A percentile compares a stretch with the other conserved stretches of the same genome.
phyloP scores from a whole-genome alignment of 2,888 invertebrate genomes.

The Opisthograptis luteolata region DNA sequence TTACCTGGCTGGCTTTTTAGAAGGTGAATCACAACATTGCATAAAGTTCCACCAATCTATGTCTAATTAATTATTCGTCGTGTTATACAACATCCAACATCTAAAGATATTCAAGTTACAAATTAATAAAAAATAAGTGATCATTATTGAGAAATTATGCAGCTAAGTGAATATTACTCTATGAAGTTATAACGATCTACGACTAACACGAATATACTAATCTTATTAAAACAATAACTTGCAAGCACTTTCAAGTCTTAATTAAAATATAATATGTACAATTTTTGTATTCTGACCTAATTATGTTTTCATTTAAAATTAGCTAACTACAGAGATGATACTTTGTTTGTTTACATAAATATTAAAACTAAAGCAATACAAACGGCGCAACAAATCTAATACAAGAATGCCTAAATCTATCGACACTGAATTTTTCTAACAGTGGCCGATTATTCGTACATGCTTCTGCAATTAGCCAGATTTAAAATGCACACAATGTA shows the following conservation, averaged over 20 bases:
- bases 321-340: slow-evolving; percentile 23
- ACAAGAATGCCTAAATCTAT: slow-evolving; percentile 25
- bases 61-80: slow-evolving; percentile 9
- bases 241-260: slow-evolving; percentile 21
- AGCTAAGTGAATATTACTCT: slow-evolving; percentile 34
- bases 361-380: slow-evolving; percentile 24
- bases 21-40: slow-evolving; percentile 5
- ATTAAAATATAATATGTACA: slow-evolving; percentile 9
- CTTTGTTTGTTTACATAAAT: slow-evolving; percentile 15
- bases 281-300: slow-evolving; percentile 8
- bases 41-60: not conserved
- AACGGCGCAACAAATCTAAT: slow-evolving; percentile 16
- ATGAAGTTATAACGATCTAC: slow-evolving; percentile 23
- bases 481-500: slow-evolving; percentile 33
- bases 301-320: slow-evolving; percentile 3
- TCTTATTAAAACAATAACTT: slow-evolving; percentile 16
- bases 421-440: slow-evolving; percentile 19
- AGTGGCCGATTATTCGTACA: slow-evolving; percentile 19
- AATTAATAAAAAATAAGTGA: slow-evolving; percentile 10
- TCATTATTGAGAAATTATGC: slow-evolving; percentile 18
- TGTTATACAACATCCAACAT: slow-evolving; percentile 10
- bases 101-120: slow-evolving; percentile 3
- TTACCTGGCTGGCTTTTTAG: slow-evolving; percentile 9
- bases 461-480: slow-evolving; percentile 35
- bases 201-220: slow-evolving; percentile 16